These are phyloP conservation scores for Mobula hypostoma DNA, from an alignment of 2,113 vertebrate species.

Conservation along the genomic window DNA sequence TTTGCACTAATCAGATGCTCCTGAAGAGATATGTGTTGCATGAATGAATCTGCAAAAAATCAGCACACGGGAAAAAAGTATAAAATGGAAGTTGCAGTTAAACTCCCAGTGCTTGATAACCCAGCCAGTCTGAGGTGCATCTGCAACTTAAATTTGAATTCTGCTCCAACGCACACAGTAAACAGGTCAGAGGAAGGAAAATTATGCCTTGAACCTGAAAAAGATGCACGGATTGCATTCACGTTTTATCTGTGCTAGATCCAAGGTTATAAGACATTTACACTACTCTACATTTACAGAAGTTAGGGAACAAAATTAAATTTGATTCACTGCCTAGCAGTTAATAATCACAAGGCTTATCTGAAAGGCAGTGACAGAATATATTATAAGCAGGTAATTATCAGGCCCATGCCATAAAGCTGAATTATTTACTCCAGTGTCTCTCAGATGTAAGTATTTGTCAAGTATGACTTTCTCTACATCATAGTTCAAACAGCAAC, in stretches of 20 bases:
- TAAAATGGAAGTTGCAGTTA: neutral
- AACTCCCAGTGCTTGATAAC: neutral
- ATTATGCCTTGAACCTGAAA: neutral
- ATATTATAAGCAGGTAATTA: neutral
- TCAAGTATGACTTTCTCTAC: too few species aligned
- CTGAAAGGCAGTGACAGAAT: neutral
- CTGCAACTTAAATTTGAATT: neutral
- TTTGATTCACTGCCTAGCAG: neutral
- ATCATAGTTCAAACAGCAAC: too few species aligned
- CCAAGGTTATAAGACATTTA: neutral
- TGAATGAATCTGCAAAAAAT: neutral
- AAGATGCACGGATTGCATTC: neutral
- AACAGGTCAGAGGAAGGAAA: neutral
- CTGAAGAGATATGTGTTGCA: neutral
- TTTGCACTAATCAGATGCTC: conserved; percentile 17
- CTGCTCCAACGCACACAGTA: neutral
- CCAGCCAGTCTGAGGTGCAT: neutral
- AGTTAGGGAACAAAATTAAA: neutral
- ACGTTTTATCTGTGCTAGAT: neutral
- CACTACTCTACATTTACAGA: neutral
- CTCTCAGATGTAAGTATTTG: too few species aligned
- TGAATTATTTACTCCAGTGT: too few species aligned
- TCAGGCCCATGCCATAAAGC: too few species aligned
- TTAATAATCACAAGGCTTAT: neutral
- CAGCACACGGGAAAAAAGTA: neutral